Evolutionary conservation across 2,113 vertebrate genomes (phyloP).

Genomic region (Vulpes ferrilata): DNA sequence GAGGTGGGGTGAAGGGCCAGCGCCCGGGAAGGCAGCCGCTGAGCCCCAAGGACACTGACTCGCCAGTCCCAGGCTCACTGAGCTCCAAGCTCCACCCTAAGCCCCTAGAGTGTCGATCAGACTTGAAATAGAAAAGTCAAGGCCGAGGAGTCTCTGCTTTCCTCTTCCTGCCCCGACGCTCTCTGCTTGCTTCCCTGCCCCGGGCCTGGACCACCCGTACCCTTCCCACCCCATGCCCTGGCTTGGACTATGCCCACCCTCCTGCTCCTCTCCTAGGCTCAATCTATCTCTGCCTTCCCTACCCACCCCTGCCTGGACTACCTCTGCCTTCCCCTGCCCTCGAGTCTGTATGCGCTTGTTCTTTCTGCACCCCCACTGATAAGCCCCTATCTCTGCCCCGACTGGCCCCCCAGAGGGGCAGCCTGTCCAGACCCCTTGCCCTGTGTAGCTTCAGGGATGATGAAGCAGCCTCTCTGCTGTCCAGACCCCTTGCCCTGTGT

Average conservation of each 20-base stretch:
- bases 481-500: not conserved
- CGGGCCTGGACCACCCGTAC: not conserved
- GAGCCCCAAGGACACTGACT: conserved; percentile 10
- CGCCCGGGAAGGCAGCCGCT: not conserved
- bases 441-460: not conserved
- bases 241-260: not conserved
- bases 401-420: not conserved
- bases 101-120: not conserved
- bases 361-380: not conserved
- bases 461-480: not conserved
- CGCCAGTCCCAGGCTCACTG: not conserved
- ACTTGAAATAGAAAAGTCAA: conserved; percentile 57
- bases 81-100: not conserved
- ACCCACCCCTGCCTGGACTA: not conserved
- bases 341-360: not conserved
- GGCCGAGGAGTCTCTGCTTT: not conserved
- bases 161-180: too few relatives aligned
- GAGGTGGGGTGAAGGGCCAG: not conserved
- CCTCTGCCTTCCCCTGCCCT: not conserved
- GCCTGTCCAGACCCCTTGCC: not conserved
- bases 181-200: too few relatives aligned
- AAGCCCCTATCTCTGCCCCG: not conserved
- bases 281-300: not conserved
- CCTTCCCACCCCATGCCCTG: not conserved
- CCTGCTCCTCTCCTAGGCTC: too few relatives aligned